These are phyloP conservation scores for Addax nasomaculatus DNA, from an alignment of 2,113 vertebrate species.

Conservation along the genomic window DNA sequence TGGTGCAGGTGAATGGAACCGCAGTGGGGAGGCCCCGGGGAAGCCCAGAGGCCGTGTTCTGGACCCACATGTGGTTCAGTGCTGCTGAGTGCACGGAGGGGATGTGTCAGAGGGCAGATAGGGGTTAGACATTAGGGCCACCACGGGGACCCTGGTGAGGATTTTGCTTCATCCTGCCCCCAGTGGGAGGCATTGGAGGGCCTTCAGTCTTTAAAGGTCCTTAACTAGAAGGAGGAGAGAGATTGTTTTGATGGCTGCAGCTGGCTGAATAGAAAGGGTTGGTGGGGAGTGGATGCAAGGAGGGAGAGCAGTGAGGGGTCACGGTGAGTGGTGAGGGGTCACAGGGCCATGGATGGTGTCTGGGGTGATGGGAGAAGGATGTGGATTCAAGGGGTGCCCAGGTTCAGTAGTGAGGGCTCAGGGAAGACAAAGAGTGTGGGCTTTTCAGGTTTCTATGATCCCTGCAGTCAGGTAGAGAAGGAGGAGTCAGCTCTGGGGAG, in stretches of 20 bases:
- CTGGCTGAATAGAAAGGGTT: neutral
- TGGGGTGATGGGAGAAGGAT: neutral
- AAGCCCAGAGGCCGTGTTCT: no score
- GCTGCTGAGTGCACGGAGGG: neutral
- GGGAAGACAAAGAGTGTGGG: neutral
- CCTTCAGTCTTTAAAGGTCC: neutral
- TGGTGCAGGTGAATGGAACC: neutral
- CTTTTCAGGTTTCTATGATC: neutral
- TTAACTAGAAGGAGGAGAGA: neutral
- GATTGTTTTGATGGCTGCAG: neutral
- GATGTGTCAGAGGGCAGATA: neutral
- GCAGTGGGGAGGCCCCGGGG: neutral
- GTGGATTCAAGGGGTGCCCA: neutral
- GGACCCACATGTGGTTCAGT: fast-evolving
- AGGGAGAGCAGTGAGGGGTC: neutral
- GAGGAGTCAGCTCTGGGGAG: neutral
- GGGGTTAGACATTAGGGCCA: neutral
- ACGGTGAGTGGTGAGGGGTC: fast-evolving
- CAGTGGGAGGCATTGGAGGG: neutral
- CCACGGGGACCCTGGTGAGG: neutral
- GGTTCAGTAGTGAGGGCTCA: neutral
- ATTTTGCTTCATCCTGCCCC: neutral
- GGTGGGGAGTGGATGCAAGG: neutral
- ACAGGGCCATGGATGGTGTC: neutral
- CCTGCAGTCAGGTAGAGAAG: neutral